These are phyloP conservation scores for Heteromormyrus szaboi DNA, from an alignment of 2,797 vertebrate species.

Conservation along the genomic window DNA sequence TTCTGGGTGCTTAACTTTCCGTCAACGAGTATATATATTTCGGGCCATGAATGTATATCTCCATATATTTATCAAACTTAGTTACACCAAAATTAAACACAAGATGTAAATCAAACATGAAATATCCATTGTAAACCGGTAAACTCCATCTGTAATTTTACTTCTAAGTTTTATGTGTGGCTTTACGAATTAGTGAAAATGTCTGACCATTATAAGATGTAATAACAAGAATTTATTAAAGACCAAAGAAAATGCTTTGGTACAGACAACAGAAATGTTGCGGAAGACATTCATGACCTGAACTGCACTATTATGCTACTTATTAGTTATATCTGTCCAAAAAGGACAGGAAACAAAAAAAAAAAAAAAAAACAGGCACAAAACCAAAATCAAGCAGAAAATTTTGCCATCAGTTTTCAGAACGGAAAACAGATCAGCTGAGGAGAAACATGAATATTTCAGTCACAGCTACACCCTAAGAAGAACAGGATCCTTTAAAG, in stretches of 20 bases:
- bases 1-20: neutral
- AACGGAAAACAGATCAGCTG: neutral
- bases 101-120: neutral
- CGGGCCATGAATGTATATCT: neutral
- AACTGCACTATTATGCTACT: neutral
- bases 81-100: neutral
- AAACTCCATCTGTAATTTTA: neutral
- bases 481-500: neutral
- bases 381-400: neutral
- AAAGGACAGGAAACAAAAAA: neutral
- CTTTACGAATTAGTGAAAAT: neutral
- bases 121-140: neutral
- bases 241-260: neutral
- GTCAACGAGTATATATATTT: neutral
- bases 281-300: neutral
- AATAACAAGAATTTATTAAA: slow-evolving; percentile 20
- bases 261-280: slow-evolving; percentile 9
- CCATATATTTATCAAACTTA: neutral
- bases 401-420: neutral
- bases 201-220: neutral
- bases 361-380: neutral
- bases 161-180: neutral
- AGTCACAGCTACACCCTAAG: neutral
- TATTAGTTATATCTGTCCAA: neutral
- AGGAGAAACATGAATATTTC: neutral